phyloP scores from a whole-genome alignment of 2,888 invertebrate genomes.

The Schizotus pectinicornis region DNA sequence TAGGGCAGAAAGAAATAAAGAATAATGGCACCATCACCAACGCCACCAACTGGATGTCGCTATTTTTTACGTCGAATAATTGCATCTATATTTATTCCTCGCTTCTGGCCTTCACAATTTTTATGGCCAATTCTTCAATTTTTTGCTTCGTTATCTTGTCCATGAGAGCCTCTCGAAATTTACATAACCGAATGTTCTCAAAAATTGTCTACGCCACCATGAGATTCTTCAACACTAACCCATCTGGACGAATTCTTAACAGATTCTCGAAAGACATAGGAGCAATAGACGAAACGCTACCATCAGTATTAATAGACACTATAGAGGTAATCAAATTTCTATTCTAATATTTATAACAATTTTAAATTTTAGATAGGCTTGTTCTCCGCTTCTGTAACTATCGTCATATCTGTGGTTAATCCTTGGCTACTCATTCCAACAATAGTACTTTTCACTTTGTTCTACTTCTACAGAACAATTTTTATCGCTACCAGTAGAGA shows the following conservation, averaged over 20 bases:
- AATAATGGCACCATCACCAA: neutral
- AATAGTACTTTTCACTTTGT: conserved; percentile 65
- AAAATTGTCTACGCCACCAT: conserved; percentile 66
- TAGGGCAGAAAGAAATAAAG: conserved; percentile 30
- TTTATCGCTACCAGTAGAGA: conserved; percentile 76
- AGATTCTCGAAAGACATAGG: conserved; percentile 73
- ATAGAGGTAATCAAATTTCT: conserved; percentile 23
- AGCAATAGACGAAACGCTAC: conserved; percentile 60
- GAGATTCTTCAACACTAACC: conserved; percentile 71
- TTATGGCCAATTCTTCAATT: conserved; percentile 40
- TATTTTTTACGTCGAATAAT: conserved; percentile 29
- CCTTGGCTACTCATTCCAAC: conserved; percentile 71
- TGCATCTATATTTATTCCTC: conserved; percentile 54
- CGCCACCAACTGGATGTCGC: neutral
- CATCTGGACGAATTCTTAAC: conserved; percentile 66
- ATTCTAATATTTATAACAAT: conserved; percentile 65
- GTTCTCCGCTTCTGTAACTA: too few relatives aligned
- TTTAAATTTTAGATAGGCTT: too few relatives aligned
- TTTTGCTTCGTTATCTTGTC: conserved; percentile 61
- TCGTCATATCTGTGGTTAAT: conserved; percentile 66
- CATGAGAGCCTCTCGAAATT: conserved; percentile 59
- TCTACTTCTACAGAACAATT: conserved; percentile 67
- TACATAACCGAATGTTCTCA: conserved; percentile 60
- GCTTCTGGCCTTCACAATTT: conserved; percentile 48
- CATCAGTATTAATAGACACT: conserved; percentile 59